Base-by-base conservation (phyloP, 1,140 invertebrate genomes). In the Drosophila malerkotliana region DNA sequence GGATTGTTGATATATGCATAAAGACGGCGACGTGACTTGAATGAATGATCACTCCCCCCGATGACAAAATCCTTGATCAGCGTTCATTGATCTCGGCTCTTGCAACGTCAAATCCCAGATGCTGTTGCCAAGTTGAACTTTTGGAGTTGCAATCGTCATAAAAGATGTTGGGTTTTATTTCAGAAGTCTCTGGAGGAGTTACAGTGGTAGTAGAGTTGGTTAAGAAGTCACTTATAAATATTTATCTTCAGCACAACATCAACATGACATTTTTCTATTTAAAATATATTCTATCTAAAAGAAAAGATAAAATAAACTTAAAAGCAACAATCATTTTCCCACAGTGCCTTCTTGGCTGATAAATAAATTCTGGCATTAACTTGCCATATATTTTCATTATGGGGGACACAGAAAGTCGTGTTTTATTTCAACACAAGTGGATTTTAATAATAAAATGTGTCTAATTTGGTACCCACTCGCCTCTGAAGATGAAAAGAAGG, bases 401-500 rank as follows among this genome's bases (percentile, higher is more conserved):
- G 74, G 67, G 79, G 79, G 84, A 88, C 83, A 88, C 83, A 88
- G 84, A 88, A 88, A 88, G 83, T 89, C 83, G 79, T 88, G 83
- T 88, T 88, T 88, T 88, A 88, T 88, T 88, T 88, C 79, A 88
- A 88, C 83, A 88, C 83, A 88, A 88, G 83, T 88, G 79, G 83
- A 88, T 88, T 88, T 87, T 83, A 88, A 83, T 89, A 89, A 88
- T 88, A 88, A 88, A 88, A 88, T 88, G 83, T 88, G 79, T 88
- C 83, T 88, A 88, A 88, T 88, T 88, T 88, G 84, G 83, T 85
- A 80, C 81, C 81, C 81, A 85, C 81, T 83, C 79, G 81, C 55
- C 34, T 18, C 18, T 12, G 45, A 45, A 56, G 49, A 60, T 37
- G 37, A 45, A 56, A 32, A 21, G 32, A 69, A 37, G 32, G 48